Base-by-base conservation (phyloP, 2,113 vertebrate genomes). In the Tichodroma muraria region DNA sequence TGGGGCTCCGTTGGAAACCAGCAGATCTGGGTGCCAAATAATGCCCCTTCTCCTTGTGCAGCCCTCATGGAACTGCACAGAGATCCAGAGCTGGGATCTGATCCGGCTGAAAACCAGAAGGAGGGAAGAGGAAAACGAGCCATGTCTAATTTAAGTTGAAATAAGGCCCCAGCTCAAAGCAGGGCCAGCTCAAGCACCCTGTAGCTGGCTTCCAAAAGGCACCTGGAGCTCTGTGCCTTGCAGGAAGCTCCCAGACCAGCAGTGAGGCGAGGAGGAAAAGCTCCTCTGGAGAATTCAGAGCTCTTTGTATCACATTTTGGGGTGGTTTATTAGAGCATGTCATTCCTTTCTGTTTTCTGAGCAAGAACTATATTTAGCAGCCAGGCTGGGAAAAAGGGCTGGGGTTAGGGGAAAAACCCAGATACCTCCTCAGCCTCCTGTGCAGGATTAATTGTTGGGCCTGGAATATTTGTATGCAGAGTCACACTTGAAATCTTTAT, bases 401-500 rank as follows among this genome's bases (percentile, higher is more conserved):
- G 65, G 70, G 25, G 33, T 57, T 61, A 31, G 42, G 84, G 66
- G 65, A 42, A 53, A 69, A 94, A 50, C 57, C 53, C 77, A 33
- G 69, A 69, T 78, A 78, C 61, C 68, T 80, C 65, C 78, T 81
- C 18, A 79, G 71, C 49, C 18, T 21, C 69, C 70, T 64, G 66
- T 18, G 73, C 87, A 13, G 72, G 85, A 35, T 90, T 71, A 89
- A 78, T 85, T 90, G 68, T 25, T 66, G 66, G 33, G 21, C 63
- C 56, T 83, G 91, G 71, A 53, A 70, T 64, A 66, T 95, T 85
- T 40, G 73, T 90, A 92, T 96, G 89, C 93, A 56, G 90, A 89
- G 89, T 79, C 94, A 92, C 80, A 69, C 93, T 79, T 24, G 77
- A 88, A 95, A 82, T 93, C 91, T 94, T 88, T 69, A 90, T 92